Conservation (phyloP, 1,140 invertebrate genomes). For the Aphelinus atriplicis region DNA sequence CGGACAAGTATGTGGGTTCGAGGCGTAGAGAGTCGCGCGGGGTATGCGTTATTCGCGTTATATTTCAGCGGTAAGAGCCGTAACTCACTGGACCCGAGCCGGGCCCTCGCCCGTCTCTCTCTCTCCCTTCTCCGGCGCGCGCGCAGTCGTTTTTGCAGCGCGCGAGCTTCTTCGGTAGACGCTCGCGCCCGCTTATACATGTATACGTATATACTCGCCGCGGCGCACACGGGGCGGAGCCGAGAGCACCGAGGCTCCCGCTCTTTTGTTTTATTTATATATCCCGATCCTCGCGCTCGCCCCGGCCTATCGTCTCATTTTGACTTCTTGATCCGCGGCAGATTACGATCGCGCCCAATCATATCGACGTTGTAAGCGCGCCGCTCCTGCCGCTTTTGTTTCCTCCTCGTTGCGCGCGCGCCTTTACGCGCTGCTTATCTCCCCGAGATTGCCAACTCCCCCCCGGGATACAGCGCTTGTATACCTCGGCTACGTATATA, state of each 20-base stretch:
- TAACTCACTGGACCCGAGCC: slow-evolving; percentile 53
- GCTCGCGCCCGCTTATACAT: slow-evolving; percentile 42
- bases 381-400: slow-evolving; percentile 17
- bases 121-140: not conserved
- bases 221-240: slow-evolving; percentile 47
- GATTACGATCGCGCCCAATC: slow-evolving; percentile 27
- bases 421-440: slow-evolving; percentile 25
- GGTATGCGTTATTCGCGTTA: slow-evolving; percentile 60
- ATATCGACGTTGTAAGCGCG: slow-evolving; percentile 40
- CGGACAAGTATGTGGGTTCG: slow-evolving; percentile 34
- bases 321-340: slow-evolving; percentile 38
- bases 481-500: slow-evolving; percentile 5
- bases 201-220: too few relatives aligned
- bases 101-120: slow-evolving; percentile 11
- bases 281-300: too few relatives aligned
- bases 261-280: slow-evolving; percentile 28
- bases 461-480: not conserved
- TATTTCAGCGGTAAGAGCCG: slow-evolving; percentile 58
- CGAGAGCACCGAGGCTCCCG: slow-evolving; percentile 46
- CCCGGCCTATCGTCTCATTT: not conserved
- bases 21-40: slow-evolving; percentile 28
- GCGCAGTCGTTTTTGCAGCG: too few relatives aligned
- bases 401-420: not conserved
- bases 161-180: slow-evolving; percentile 56
- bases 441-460: not conserved